These are phyloP conservation scores for Alces alces DNA, from an alignment of 2,113 vertebrate species.

Conservation along the genomic window DNA sequence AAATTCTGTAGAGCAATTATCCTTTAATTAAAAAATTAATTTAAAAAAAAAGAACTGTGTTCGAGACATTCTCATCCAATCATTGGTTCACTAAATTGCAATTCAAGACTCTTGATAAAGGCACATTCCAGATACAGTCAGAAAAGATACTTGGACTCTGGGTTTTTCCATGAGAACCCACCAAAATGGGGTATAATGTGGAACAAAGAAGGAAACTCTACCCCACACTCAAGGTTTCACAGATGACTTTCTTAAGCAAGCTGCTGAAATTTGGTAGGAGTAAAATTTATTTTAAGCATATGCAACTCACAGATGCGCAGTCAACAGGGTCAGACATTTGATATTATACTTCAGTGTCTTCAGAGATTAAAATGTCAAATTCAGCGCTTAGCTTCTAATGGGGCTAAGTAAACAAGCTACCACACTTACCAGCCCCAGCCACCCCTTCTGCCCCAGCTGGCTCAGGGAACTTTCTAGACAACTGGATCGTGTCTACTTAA, in stretches of 20 bases:
- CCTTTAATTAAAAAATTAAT: neutral
- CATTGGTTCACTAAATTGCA: neutral
- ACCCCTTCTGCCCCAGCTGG: neutral
- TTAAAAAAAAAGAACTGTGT: neutral
- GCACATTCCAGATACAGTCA: neutral
- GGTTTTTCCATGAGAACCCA: neutral
- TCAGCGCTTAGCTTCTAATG: conserved; percentile 55
- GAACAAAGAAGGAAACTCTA: neutral
- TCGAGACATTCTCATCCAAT: neutral
- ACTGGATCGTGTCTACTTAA: neutral
- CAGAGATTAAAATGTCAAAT: conserved; percentile 57
- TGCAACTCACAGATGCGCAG: neutral
- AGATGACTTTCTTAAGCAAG: neutral
- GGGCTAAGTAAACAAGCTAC: neutral
- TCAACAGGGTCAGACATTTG: neutral
- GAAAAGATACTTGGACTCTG: neutral
- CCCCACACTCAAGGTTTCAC: too few species aligned
- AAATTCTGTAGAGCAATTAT: neutral
- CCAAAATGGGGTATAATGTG: neutral
- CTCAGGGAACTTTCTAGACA: neutral
- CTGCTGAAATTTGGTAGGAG: neutral
- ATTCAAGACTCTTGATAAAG: neutral
- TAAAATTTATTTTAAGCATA: neutral
- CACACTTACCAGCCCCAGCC: too few species aligned
- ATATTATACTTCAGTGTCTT: conserved; percentile 11